Evolutionary conservation across 1,140 invertebrate species (phyloP).

Genomic region (Drosophila sturtevanti): DNA sequence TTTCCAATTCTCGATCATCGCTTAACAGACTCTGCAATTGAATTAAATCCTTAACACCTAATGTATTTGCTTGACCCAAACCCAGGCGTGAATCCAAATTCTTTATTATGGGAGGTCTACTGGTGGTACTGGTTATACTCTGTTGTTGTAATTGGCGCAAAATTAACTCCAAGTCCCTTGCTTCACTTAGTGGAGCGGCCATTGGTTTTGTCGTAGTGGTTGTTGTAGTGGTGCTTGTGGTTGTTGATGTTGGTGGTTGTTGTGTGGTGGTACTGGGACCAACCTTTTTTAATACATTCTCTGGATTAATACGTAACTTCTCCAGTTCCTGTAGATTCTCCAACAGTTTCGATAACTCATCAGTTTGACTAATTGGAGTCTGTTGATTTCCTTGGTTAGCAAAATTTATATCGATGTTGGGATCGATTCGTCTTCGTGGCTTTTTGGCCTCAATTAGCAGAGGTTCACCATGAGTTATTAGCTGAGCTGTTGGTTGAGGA

Average conservation of each 20-base stretch:
- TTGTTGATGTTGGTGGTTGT: conserved; percentile 17
- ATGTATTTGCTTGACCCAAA: background rate
- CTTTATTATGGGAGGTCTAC: background rate
- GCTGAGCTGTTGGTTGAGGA: conserved; percentile 37
- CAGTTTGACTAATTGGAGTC: conserved; percentile 27
- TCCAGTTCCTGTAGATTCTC: conserved; percentile 76
- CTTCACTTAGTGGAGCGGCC: background rate
- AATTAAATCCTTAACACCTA: conserved; percentile 53
- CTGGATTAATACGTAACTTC: conserved; percentile 68
- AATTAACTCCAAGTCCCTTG: background rate
- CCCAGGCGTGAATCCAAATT: background rate
- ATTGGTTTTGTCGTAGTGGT: background rate
- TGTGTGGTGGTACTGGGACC: conserved; percentile 16
- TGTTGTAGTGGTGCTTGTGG: background rate
- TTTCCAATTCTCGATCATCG: conserved; percentile 70
- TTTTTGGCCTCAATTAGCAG: conserved; percentile 75
- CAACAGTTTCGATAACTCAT: conserved; percentile 70
- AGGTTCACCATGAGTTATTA: conserved; percentile 74
- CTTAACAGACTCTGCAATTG: conserved; percentile 69
- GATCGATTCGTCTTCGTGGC: conserved; percentile 71
- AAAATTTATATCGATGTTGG: conserved; percentile 75
- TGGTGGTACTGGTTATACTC: conserved; percentile 19
- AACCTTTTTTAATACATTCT: conserved; percentile 59
- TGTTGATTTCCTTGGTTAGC: conserved; percentile 65
- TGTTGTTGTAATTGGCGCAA: conserved; percentile 11